Conservation (phyloP, 2,888 invertebrate species). For the Laothoe populi region DNA sequence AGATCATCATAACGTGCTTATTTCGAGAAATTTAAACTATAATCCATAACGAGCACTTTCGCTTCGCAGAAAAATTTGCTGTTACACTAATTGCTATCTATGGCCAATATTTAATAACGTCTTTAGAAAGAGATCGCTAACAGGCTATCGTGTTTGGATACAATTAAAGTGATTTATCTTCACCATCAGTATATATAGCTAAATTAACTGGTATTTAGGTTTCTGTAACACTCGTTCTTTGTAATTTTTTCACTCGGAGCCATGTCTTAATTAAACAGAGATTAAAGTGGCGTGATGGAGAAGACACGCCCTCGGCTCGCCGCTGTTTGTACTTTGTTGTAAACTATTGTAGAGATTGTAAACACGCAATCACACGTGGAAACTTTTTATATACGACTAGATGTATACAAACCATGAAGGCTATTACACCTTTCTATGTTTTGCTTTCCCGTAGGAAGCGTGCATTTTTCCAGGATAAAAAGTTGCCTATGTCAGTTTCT, state of each 20-base stretch:
- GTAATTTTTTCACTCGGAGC: slow-evolving; percentile 28
- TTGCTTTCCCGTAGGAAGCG: no score
- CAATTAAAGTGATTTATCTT: slow-evolving; percentile 12
- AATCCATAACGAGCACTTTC: slow-evolving; percentile 15
- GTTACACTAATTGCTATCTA: slow-evolving; percentile 10
- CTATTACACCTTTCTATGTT: no score
- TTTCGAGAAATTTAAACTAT: slow-evolving; percentile 7
- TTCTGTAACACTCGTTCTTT: slow-evolving; percentile 29
- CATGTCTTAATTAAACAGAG: slow-evolving; percentile 26
- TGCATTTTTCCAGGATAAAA: no score
- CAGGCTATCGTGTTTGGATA: slow-evolving; percentile 5
- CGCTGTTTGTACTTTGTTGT: slow-evolving; percentile 1
- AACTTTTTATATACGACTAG: neutral
- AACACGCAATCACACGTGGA: slow-evolving; percentile 7
- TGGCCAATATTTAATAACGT: slow-evolving; percentile 6
- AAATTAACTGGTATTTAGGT: slow-evolving; percentile 28
- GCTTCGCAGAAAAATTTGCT: slow-evolving; percentile 14
- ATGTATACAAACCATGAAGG: no score
- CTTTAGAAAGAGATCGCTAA: slow-evolving; percentile 4
- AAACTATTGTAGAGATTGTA: neutral
- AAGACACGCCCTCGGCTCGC: slow-evolving; percentile 26
- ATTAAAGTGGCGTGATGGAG: slow-evolving; percentile 28
- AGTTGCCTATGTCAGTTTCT: no score
- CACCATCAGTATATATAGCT: slow-evolving; percentile 13
- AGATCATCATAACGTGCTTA: neutral